A percentile compares a stretch with the other conserved stretches of the same genome.
These are phyloP conservation scores for Sardinella longiceps DNA, from an alignment of 2,797 vertebrate species.

Conservation along the genomic window DNA sequence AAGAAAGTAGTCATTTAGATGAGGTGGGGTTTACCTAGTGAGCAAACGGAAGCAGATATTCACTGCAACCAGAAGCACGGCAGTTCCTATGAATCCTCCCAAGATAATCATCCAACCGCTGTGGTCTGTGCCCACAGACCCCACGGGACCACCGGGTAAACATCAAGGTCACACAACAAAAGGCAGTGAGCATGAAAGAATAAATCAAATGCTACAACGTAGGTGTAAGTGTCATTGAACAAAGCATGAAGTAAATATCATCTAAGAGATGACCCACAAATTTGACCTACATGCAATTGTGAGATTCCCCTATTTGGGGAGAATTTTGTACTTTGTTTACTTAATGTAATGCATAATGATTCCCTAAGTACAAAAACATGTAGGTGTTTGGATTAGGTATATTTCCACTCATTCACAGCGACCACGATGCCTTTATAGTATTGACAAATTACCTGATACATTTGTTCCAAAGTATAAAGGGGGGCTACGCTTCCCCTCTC, in stretches of 20 bases:
- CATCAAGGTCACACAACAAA: not conserved
- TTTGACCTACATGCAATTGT: not conserved
- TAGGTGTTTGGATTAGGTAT: too few species aligned
- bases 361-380: not conserved
- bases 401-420: too few species aligned
- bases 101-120: constrained; percentile 26
- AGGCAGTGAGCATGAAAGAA: not conserved
- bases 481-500: constrained; percentile 71
- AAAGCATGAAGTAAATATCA: too few species aligned
- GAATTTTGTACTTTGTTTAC: not conserved
- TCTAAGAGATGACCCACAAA: too few species aligned
- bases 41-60: constrained; percentile 52
- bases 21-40: constrained; percentile 62
- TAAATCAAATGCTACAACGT: not conserved
- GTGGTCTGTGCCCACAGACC: constrained; percentile 30
- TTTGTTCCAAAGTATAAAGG: constrained; percentile 58
- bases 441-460: constrained; percentile 52
- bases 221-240: not conserved
- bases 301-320: not conserved
- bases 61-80: constrained; percentile 50
- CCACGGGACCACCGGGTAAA: not conserved
- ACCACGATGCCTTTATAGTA: not conserved
- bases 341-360: not conserved
- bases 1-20: not conserved
- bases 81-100: constrained; percentile 1